Evolutionary conservation across 2,113 vertebrate species (phyloP), one percentile per base, ranked within the genome.

Genomic region (Chloropsis hardwickii): DNA sequence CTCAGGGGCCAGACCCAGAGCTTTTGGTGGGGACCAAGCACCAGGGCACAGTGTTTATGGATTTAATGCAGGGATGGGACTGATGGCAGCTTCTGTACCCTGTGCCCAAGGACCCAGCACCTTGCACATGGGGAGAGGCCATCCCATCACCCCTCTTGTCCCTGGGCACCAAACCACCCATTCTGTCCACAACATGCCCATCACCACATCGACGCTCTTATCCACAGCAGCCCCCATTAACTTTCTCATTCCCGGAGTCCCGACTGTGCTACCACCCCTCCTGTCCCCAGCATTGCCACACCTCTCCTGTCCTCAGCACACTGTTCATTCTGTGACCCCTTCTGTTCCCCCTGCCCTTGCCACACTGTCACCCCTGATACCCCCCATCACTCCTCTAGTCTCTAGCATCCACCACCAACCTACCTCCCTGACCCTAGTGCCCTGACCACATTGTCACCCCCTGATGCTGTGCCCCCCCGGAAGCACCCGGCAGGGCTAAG

Each of bases 11-110:
- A 57, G 70, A 51, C 20, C 7, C 54, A 45, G 40, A 57, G 47
- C 18, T 13, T 31, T 19, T 21, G 1, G 1, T 1, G 19, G 29
- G 53, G 39, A 40, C 1, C 1, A 47, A 44, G 60, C n/a, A n/a
- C 12, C 2, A 3, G 24, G 31, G 11, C 24, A 56, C 22, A 1
- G 2, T 44, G 24, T 44, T 67, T 45, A 72, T 7, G 66, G 79
- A n/a, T 64, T 88, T 67, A 51, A 61, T 9, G 45, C 67, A 73
- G 57, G 60, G 35, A 39, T n/a, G 48, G 44, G n/a, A 73, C 51
- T 2, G 1, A 71, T 5, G 10, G 29, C 65, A 62, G 27, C 45
- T 87, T 77, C 66, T 50, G 39, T 17, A 44, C 16, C 6, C 74
- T 62, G 45, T 23, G 42, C 54, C 35, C 8, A 33, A 20, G 27